Conservation (phyloP, 2,113 vertebrate species). For the Asarcornis scutulata region DNA sequence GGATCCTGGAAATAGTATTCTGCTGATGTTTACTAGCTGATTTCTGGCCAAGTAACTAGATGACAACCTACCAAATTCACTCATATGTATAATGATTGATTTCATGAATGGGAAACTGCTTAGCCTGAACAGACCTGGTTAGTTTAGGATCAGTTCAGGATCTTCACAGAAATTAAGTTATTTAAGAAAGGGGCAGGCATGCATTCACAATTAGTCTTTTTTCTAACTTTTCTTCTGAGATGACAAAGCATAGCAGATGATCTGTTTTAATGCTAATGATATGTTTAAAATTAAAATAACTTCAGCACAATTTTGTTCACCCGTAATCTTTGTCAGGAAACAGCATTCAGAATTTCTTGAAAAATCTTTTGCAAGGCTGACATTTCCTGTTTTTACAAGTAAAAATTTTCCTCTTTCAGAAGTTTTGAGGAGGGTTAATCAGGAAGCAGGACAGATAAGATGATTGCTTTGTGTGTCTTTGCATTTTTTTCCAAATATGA, state of each 20-base stretch:
- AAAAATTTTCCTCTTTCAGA: not conserved
- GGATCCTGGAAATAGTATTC: too few relatives aligned
- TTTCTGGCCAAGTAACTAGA: not conserved
- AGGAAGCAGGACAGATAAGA: not conserved
- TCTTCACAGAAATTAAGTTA: not conserved
- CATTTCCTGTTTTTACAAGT: not conserved
- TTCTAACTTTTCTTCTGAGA: not conserved
- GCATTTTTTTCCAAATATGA: not conserved
- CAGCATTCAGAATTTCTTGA: not conserved
- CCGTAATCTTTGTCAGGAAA: too few relatives aligned
- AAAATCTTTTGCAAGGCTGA: not conserved
- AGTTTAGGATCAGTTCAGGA: too few relatives aligned
- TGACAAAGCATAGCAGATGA: too few relatives aligned
- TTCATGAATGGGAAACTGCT: not conserved
- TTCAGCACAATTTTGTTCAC: too few relatives aligned
- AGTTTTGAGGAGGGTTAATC: not conserved
- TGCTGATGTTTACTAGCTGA: too few relatives aligned
- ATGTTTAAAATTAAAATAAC: too few relatives aligned
- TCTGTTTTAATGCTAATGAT: too few relatives aligned
- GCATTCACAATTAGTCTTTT: not conserved
- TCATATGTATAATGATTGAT: not conserved
- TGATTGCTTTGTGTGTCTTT: not conserved
- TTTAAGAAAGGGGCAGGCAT: not conserved
- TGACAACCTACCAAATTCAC: not conserved
- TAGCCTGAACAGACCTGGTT: too few relatives aligned